phyloP scores from a whole-genome alignment of 2,113 vertebrate species.

The Poicephalus gulielmi region DNA sequence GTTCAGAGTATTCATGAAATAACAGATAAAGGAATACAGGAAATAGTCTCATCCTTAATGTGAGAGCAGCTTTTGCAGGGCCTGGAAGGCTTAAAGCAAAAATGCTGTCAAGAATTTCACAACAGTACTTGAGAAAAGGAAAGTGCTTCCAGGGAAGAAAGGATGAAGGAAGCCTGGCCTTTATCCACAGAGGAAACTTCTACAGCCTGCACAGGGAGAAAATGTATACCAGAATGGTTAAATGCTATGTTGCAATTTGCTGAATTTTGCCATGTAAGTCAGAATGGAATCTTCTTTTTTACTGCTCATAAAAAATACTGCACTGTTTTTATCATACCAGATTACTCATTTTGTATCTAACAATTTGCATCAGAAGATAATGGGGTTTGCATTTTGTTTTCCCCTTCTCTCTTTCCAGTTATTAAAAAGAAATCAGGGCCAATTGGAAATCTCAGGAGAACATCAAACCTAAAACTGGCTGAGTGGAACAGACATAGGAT shows the following conservation, averaged over 20 bases:
- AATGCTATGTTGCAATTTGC: background rate
- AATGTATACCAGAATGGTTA: background rate
- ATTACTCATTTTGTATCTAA: background rate
- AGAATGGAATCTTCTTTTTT: background rate
- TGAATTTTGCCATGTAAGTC: slow-evolving; percentile 19
- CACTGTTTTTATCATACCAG: background rate
- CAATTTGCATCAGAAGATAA: slow-evolving; percentile 1
- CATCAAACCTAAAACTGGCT: background rate
- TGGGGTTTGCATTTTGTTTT: background rate
- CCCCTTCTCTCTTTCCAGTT: background rate
- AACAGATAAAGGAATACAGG: background rate
- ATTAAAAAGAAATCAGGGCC: background rate
- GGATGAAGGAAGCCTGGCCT: background rate
- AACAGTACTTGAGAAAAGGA: background rate
- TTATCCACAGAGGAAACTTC: slow-evolving; percentile 9
- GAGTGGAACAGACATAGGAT: background rate
- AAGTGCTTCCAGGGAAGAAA: background rate
- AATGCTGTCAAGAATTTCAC: background rate
- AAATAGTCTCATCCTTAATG: background rate
- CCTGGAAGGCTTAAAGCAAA: background rate
- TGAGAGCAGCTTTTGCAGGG: background rate
- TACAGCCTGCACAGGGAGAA: slow-evolving; percentile 5
- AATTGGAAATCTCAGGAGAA: background rate
- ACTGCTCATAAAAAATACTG: background rate
- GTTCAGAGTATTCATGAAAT: background rate